Evolutionary conservation across 2,888 invertebrate genomes (phyloP).

Genomic region (Drosophila lutescens): DNA sequence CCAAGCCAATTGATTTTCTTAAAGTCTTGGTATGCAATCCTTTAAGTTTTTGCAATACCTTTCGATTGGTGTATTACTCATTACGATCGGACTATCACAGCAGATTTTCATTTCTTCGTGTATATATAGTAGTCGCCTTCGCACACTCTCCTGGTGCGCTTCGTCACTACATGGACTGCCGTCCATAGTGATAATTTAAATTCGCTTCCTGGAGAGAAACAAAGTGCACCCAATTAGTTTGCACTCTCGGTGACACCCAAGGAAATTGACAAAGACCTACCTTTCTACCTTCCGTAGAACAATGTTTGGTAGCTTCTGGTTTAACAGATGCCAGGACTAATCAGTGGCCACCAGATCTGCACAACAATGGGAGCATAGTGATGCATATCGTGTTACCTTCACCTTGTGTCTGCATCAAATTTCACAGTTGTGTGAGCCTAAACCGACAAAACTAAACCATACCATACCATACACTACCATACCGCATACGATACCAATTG

Average conservation of each 20-base stretch:
- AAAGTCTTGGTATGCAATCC: too few species aligned
- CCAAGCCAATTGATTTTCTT: too few species aligned
- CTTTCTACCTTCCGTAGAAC: not conserved
- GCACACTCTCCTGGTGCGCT: too few species aligned
- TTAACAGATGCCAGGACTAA: slow-evolving; percentile 19
- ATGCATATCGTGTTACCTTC: slow-evolving; percentile 46
- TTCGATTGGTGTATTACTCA: too few species aligned
- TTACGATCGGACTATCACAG: too few species aligned
- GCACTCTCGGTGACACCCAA: slow-evolving; percentile 13
- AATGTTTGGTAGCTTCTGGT: not conserved
- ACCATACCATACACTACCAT: slow-evolving; percentile 4
- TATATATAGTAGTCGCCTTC: too few species aligned
- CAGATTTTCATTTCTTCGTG: too few species aligned
- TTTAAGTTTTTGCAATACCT: too few species aligned
- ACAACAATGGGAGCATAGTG: slow-evolving; percentile 34
- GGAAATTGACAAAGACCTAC: slow-evolving; percentile 4
- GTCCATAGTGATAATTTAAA: too few species aligned
- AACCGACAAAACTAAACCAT: slow-evolving; percentile 23
- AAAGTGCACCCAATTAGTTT: slow-evolving; percentile 30
- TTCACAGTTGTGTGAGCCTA: slow-evolving; percentile 33
- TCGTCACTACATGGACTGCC: too few species aligned
- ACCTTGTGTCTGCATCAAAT: slow-evolving; percentile 22
- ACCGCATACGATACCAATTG: slow-evolving; percentile 38
- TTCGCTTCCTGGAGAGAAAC: not conserved
- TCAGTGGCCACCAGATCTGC: slow-evolving; percentile 37